Evolutionary conservation across 2,888 invertebrate species (phyloP), one percentile per base, ranked within the genome.

Genomic region (Heliconius ismenius): DNA sequence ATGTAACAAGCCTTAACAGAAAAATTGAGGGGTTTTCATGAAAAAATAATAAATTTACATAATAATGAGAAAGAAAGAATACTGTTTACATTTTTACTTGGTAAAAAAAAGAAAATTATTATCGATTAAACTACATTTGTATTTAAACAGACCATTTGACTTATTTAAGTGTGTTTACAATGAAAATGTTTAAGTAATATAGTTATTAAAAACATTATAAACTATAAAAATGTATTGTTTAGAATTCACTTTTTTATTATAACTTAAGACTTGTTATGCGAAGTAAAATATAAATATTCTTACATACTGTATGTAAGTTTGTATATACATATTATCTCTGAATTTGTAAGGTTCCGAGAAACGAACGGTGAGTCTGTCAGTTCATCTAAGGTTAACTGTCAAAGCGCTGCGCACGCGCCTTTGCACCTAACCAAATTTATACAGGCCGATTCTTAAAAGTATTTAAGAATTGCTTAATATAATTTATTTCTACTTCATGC

Each of bases 351-450:
- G 72, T 77, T 77, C 77, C 67, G 43, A 78, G 77, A 78, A 78
- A 62, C 58, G 54, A 75, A 73, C 77, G 77, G 77, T 75, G 75
- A 62, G 60, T 78, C 77, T 75, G 75, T 65, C 76, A 78, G 76
- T 75, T 78, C 80, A 82, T 80, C 80, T 80, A 81, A 84, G 87
- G 83, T 87, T 86, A 86, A 79, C 81, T 84, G 86, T 86, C 86
- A 84, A 83, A 83, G 83, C 81, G 81, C 83, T 75, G 80, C 82
- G 83, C 85, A 85, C 86, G 86, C 84, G 86, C 83, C 81, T 79
- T 68, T 78, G 82, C 86, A 86, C 84, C 84, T 86, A 85, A 83
- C 76, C 76, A 69, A 67, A 69, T n/a, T 76, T 73, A 69, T 73
- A 74, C 64, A 73, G 60, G 69, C 3, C 26, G 60, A 18, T 65